Percentiles rank a stretch among this genome's conserved stretches.
phyloP scores from a whole-genome alignment of 2,888 invertebrate species.

The Erannis defoliaria region DNA sequence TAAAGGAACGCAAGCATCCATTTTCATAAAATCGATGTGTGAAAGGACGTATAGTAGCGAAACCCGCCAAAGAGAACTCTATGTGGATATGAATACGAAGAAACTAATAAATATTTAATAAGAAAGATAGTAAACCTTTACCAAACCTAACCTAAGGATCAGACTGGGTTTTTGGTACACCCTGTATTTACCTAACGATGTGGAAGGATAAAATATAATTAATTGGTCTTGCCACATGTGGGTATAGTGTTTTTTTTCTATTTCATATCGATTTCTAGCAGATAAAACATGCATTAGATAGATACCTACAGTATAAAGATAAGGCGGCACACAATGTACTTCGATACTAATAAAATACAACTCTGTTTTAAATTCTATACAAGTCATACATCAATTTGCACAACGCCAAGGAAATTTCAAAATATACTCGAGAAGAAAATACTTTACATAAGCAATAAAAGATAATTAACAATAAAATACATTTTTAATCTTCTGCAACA shows the following conservation, averaged over 20 bases:
- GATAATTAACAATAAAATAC: constrained; percentile 58
- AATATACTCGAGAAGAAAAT: constrained; percentile 53
- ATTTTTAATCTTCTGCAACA: constrained; percentile 54
- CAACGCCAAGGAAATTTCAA: constrained; percentile 47
- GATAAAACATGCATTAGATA: constrained; percentile 29
- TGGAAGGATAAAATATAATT: constrained; percentile 3
- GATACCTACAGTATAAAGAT: constrained; percentile 31
- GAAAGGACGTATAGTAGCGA: too few species aligned
- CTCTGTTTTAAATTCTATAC: constrained; percentile 44
- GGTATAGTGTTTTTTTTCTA: not conserved
- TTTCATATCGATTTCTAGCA: constrained; percentile 15
- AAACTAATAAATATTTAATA: too few species aligned
- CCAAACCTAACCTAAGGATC: too few species aligned
- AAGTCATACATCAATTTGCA: constrained; percentile 49
- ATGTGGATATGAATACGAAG: too few species aligned
- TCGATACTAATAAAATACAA: constrained; percentile 41
- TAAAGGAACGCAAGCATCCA: too few species aligned
- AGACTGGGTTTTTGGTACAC: not conserved
- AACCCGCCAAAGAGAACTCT: too few species aligned
- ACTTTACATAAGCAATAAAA: constrained; percentile 50
- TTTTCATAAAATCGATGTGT: not conserved
- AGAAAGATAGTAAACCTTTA: too few species aligned
- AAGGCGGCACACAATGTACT: constrained; percentile 46
- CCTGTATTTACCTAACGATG: not conserved
- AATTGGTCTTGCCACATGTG: not conserved